Conservation (phyloP, 2,113 vertebrate genomes). For the Mus spicilegus region DNA sequence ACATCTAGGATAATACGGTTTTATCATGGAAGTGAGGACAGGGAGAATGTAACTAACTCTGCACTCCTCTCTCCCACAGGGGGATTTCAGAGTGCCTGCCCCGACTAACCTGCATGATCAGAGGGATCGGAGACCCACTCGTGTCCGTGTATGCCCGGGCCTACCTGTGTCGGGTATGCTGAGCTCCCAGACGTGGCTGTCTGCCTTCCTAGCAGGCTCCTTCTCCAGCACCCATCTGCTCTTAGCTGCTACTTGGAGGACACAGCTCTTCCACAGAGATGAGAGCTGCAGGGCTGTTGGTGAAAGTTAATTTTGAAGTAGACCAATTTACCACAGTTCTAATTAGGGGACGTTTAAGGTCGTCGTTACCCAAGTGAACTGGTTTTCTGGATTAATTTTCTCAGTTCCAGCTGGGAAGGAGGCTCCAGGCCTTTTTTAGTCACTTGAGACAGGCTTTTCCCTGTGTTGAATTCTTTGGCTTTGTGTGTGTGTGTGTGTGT, state of each 20-base stretch:
- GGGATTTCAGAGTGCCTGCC: slow-evolving; percentile 96
- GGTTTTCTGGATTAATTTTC: slow-evolving; percentile 65
- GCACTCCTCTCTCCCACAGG: slow-evolving; percentile 82
- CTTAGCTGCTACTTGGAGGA: slow-evolving; percentile 31
- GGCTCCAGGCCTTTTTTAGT: slow-evolving; percentile 1
- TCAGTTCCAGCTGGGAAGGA: not conserved
- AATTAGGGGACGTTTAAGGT: slow-evolving; percentile 52
- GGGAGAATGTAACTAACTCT: not conserved
- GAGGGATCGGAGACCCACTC: slow-evolving; percentile 97
- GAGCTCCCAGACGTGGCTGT: not conserved
- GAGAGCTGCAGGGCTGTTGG: slow-evolving; percentile 37
- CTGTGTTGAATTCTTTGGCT: not conserved
- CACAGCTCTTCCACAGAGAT: not conserved
- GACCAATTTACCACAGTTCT: slow-evolving; percentile 35
- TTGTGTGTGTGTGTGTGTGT: not conserved
- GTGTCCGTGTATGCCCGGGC: slow-evolving; percentile 97
- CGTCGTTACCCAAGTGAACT: slow-evolving; percentile 27
- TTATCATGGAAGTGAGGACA: not conserved
- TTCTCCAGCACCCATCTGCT: not conserved
- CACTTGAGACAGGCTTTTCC: not conserved
- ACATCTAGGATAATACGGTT: not conserved
- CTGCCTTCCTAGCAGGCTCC: not conserved
- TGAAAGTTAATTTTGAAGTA: slow-evolving; percentile 70
- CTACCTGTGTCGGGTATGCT: slow-evolving; percentile 96
- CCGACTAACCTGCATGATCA: slow-evolving; percentile 94